Evolutionary conservation across 2,797 vertebrate genomes (phyloP).

Genomic region (Megaceryle alcyon): DNA sequence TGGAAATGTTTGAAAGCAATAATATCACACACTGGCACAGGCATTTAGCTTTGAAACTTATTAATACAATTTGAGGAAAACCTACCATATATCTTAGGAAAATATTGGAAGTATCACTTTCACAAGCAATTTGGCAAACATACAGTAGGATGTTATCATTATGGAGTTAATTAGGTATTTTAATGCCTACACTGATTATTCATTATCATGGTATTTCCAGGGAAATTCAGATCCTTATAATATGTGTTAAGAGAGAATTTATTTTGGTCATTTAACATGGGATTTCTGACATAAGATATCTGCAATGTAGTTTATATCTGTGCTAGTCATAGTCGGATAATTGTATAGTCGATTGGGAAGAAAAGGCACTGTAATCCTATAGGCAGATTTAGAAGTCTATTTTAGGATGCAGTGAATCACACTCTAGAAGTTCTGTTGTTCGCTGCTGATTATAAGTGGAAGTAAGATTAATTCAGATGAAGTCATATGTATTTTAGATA

Average conservation of each 20-base stretch:
- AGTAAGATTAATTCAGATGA: background rate
- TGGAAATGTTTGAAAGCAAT: background rate
- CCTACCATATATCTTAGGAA: background rate
- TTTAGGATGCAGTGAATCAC: constrained; percentile 37
- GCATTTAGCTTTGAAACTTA: background rate
- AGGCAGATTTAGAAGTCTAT: constrained; percentile 46
- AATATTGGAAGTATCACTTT: background rate
- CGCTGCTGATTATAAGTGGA: background rate
- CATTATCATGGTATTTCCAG: background rate
- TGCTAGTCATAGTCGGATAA: background rate
- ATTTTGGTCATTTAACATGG: background rate
- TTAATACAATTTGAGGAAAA: background rate
- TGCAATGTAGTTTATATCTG: background rate
- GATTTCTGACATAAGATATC: background rate
- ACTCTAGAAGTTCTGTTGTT: background rate
- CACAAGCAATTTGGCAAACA: background rate
- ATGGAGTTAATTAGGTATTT: background rate
- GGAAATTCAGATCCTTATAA: background rate
- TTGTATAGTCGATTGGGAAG: background rate
- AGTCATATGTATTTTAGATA: background rate
- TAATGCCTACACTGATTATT: background rate
- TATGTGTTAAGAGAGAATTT: background rate
- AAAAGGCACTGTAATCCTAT: background rate
- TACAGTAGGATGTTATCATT: background rate
- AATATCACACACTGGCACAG: background rate